Evolutionary conservation across 1,140 invertebrate species (phyloP).

Genomic region (Saccostrea glomerata): DNA sequence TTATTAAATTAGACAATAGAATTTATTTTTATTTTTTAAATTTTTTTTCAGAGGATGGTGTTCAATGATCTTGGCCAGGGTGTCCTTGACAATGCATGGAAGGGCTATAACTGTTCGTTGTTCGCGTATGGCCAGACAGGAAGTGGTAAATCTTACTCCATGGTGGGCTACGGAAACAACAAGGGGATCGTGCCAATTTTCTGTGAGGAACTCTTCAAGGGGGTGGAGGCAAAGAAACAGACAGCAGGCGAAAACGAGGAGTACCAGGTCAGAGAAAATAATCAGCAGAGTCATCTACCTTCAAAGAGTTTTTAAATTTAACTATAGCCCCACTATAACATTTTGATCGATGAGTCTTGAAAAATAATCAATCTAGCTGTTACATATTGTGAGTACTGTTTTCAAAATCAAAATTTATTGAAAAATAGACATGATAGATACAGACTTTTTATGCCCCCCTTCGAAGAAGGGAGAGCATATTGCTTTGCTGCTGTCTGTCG

Average conservation of each 20-base stretch:
- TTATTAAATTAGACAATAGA: neutral
- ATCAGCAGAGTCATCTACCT: no score
- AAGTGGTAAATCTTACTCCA: conserved; percentile 84
- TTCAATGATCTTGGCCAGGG: conserved; percentile 83
- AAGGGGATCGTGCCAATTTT: conserved; percentile 80
- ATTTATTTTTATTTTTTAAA: neutral
- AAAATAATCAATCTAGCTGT: no score
- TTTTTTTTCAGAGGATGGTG: conserved; percentile 79
- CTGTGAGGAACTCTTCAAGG: conserved; percentile 79
- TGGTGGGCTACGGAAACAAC: conserved; percentile 86
- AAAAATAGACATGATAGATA: no score
- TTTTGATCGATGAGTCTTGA: no score
- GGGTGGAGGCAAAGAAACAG: conserved; percentile 71
- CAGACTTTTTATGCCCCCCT: no score
- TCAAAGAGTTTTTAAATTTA: no score
- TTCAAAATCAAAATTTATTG: no score
- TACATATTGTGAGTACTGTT: no score
- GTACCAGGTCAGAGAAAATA: conserved; percentile 71
- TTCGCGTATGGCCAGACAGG: conserved; percentile 86
- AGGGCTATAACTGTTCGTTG: conserved; percentile 83
- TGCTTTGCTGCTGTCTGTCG: no score
- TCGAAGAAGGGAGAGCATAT: no score
- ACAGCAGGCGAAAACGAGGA: conserved; percentile 76
- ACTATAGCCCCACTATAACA: no score
- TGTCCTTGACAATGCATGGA: conserved; percentile 83